A percentile compares a stretch with the other conserved stretches of the same genome.
phyloP scores from a whole-genome alignment of 2,888 invertebrate species.

The Oscheius sp. region DNA sequence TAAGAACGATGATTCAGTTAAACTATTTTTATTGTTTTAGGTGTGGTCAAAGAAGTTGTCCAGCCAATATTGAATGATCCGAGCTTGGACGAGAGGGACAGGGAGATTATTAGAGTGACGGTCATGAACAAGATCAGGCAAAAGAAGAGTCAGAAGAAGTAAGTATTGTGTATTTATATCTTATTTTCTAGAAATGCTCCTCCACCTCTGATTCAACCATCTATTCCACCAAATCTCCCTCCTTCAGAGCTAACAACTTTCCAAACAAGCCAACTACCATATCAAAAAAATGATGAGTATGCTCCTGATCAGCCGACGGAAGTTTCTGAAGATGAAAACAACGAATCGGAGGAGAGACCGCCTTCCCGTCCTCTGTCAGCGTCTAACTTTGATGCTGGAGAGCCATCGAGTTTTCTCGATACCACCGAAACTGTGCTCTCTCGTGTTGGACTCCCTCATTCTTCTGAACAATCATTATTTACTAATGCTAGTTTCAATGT shows the following conservation, averaged over 20 bases:
- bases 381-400: constrained; percentile 36
- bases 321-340: constrained; percentile 10
- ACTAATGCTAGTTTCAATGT: too few species aligned
- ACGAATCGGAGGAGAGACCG: not conserved
- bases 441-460: not conserved
- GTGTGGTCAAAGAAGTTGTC: not conserved
- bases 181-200: not conserved
- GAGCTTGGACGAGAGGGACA: not conserved
- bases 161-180: not conserved
- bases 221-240: not conserved
- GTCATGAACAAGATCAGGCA: not conserved
- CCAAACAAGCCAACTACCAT: too few species aligned
- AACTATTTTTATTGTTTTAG: not conserved
- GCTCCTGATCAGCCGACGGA: constrained; percentile 11
- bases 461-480: too few species aligned
- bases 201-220: not conserved
- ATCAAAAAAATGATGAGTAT: constrained; percentile 2
- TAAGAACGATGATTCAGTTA: not conserved
- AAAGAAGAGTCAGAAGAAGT: constrained; percentile 1
- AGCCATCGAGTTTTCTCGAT: constrained; percentile 5
- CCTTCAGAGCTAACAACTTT: too few species aligned
- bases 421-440: not conserved
- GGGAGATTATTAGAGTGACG: not conserved
- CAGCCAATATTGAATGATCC: not conserved
- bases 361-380: constrained; percentile 33